A percentile compares a stretch with the other conserved stretches of the same genome.
phyloP scores from a whole-genome alignment of 2,888 invertebrate species.

The Omphaloscelis lunosa region DNA sequence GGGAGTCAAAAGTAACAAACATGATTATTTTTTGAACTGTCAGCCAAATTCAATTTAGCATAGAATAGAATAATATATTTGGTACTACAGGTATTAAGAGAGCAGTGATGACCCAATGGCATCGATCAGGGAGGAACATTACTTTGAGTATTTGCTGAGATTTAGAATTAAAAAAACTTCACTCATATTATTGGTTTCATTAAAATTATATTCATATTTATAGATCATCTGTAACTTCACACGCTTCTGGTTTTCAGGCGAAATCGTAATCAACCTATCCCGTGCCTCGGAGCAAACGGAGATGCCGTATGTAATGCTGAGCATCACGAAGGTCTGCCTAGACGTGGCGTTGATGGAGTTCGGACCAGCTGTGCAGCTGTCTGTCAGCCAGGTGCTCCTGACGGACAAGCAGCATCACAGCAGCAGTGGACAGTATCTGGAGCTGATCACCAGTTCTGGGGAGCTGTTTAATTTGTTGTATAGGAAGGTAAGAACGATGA shows the following conservation, averaged over 20 bases:
- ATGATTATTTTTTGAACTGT: background rate
- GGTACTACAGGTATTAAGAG: background rate
- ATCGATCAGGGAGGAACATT: too few species aligned
- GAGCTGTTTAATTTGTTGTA: slow-evolving; percentile 94
- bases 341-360: slow-evolving; percentile 95
- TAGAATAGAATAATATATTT: background rate
- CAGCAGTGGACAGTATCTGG: slow-evolving; percentile 94
- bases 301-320: slow-evolving; percentile 94
- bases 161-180: too few species aligned
- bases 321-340: slow-evolving; percentile 92
- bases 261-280: slow-evolving; percentile 92
- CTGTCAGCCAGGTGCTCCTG: slow-evolving; percentile 81
- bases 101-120: too few species aligned
- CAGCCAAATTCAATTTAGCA: background rate
- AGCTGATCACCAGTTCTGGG: slow-evolving; percentile 92
- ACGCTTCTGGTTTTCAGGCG: slow-evolving; percentile 80
- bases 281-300: slow-evolving; percentile 92
- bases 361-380: slow-evolving; percentile 94
- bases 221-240: background rate
- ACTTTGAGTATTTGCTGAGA: too few species aligned
- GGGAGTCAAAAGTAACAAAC: background rate
- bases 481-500: slow-evolving; percentile 91
- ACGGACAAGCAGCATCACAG: slow-evolving; percentile 95
- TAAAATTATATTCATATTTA: background rate
- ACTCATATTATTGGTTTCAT: background rate